Evolutionary conservation across 2,113 vertebrate species (phyloP).

Genomic region (Montifringilla adamsi): DNA sequence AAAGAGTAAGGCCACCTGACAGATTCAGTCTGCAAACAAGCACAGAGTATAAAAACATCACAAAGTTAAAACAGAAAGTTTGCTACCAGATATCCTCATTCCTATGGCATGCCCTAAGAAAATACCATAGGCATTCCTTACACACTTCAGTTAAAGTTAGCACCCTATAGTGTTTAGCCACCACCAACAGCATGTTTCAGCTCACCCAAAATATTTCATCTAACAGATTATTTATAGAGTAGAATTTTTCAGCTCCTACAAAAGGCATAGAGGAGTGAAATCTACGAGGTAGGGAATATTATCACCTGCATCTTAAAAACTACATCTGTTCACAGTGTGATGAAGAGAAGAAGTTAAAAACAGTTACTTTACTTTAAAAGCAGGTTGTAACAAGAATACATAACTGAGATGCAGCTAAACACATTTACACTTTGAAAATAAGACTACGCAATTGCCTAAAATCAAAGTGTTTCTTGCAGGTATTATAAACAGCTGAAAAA

Average conservation of each 20-base stretch:
- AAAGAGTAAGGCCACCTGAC: background rate
- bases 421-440: background rate
- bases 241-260: background rate
- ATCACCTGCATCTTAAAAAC: background rate
- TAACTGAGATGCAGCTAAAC: background rate
- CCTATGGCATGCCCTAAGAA: background rate
- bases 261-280: background rate
- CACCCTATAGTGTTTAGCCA: background rate
- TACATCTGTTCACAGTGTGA: background rate
- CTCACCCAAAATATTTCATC: background rate
- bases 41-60: background rate
- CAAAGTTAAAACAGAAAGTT: background rate
- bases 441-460: background rate
- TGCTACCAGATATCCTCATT: background rate
- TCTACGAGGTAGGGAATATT: background rate
- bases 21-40: background rate
- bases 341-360: background rate
- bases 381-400: accelerated
- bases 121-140: background rate
- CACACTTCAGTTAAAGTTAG: background rate
- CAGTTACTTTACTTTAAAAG: background rate
- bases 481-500: background rate
- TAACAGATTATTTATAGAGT: background rate
- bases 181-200: background rate
- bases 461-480: accelerated